These are phyloP conservation scores for Ataeniobius toweri DNA, from an alignment of 2,797 vertebrate genomes.

Conservation along the genomic window DNA sequence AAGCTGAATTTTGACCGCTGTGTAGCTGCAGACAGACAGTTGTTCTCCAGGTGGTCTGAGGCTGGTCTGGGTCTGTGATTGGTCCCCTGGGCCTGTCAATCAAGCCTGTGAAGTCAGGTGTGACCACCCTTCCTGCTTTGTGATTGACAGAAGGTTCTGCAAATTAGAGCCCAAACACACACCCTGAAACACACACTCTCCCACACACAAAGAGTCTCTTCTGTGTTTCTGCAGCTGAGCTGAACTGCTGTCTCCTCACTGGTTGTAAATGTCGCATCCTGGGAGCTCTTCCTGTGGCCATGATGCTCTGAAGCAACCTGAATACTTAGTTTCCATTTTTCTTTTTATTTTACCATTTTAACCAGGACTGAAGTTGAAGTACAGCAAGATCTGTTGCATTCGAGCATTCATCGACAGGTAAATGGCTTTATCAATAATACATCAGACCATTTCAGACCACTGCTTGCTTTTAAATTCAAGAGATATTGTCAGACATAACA, in stretches of 20 bases:
- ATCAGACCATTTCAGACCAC: background rate
- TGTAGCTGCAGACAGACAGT: conserved; percentile 6
- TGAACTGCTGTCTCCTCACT: conserved; percentile 31
- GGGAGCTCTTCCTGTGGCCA: conserved; percentile 26
- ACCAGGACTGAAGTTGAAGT: background rate
- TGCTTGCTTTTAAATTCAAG: background rate
- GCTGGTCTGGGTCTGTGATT: conserved; percentile 64
- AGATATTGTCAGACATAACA: background rate
- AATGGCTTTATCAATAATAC: conserved; percentile 1
- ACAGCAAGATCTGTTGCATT: background rate
- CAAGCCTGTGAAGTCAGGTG: conserved; percentile 64
- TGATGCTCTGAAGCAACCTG: conserved; percentile 28
- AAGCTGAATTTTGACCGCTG: conserved; percentile 24
- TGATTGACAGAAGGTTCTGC: conserved; percentile 70
- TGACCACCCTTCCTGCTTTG: conserved; percentile 54
- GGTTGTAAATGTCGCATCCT: conserved; percentile 33
- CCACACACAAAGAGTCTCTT: conserved; percentile 17
- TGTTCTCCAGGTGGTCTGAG: conserved; percentile 52
- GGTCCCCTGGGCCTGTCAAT: conserved; percentile 70
- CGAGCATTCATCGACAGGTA: background rate
- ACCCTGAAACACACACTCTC: conserved; percentile 18
- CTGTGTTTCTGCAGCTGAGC: conserved; percentile 10
- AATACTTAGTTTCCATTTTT: conserved; percentile 30
- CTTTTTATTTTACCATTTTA: conserved; percentile 2
- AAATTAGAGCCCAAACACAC: conserved; percentile 61